Percentiles rank a stretch among this genome's conserved stretches.
These are phyloP conservation scores for Zosterops pallidus DNA, from an alignment of 2,113 vertebrate genomes.

Conservation along the genomic window DNA sequence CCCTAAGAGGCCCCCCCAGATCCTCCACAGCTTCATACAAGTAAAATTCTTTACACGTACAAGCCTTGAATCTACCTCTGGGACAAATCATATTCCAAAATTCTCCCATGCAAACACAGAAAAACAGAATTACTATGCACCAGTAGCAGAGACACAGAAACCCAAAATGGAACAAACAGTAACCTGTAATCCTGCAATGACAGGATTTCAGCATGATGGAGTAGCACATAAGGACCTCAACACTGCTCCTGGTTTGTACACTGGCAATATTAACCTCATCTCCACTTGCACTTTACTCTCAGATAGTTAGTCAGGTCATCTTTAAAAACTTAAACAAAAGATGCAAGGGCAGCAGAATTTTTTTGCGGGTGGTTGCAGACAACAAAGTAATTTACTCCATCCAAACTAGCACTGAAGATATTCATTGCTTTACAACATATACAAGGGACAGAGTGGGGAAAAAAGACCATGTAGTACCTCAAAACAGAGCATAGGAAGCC, in stretches of 20 bases:
- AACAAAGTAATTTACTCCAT: background rate
- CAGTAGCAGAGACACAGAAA: background rate
- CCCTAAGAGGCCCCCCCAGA: background rate
- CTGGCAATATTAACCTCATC: background rate
- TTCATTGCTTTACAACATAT: background rate
- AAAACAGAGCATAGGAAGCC: background rate
- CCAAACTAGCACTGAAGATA: background rate
- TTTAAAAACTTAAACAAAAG: background rate
- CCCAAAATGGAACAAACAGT: background rate
- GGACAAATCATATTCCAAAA: background rate
- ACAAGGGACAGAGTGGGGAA: rapidly evolving
- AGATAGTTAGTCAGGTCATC: background rate
- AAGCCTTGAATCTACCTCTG: background rate
- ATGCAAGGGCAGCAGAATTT: background rate
- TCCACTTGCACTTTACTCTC: background rate
- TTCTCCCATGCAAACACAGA: background rate
- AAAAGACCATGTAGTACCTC: background rate
- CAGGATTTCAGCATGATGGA: background rate
- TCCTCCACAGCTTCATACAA: background rate
- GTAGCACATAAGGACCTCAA: background rate
- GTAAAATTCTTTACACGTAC: background rate
- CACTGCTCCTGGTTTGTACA: rapidly evolving
- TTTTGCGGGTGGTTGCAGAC: background rate
- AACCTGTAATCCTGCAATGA: background rate
- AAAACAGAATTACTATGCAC: background rate